Evolutionary conservation across 2,113 vertebrate genomes (phyloP), one percentile per base, ranked within the genome.

Genomic region (Propithecus coquereli): DNA sequence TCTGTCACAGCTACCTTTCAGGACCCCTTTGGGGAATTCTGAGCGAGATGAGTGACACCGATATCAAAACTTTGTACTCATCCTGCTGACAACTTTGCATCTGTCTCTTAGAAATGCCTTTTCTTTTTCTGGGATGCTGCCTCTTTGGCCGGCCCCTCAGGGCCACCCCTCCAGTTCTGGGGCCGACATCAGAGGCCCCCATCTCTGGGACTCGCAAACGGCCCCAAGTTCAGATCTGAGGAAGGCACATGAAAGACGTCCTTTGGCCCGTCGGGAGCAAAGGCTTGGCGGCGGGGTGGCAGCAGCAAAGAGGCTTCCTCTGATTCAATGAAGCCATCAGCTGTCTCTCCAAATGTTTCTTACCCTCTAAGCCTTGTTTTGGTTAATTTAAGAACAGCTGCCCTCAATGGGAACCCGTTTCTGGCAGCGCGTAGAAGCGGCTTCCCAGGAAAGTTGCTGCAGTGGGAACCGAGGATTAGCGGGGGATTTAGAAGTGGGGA

Each of bases 21-120:
- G 91, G 68, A 73, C 68, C n/a, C 63, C 92, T 63, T 65, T 40
- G 73, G 95, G 97, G 95, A 81, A 95, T 90, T 97, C n/a, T 43
- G 88, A 93, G 87, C 73, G 71, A 96, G 94, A 40, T 52, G 57
- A 92, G 85, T 50, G 70, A 77, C 88, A 81, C 50, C 1, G 23
- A 70, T 63, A 90, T 96, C 66, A 90, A 70, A 90, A 87, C n/a
- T 73, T 68, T 11, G 57, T 52, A 57, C 94, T 95, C 45, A 80
- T 88, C 77, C 87, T n/a, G 47, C 81, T 63, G 76, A 83, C 76
- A 40, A 40, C 47, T 50, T 66, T 57, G 61, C 79, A 27, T 95
- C 37, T 87, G 66, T 94, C 93, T 91, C 45, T 22, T 43, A 91
- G 84, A 87, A 86, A 87, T 25, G 40, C 66, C 68, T 79, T 66